Base-by-base conservation (phyloP, 2,113 vertebrate species). In the Procavia capensis region DNA sequence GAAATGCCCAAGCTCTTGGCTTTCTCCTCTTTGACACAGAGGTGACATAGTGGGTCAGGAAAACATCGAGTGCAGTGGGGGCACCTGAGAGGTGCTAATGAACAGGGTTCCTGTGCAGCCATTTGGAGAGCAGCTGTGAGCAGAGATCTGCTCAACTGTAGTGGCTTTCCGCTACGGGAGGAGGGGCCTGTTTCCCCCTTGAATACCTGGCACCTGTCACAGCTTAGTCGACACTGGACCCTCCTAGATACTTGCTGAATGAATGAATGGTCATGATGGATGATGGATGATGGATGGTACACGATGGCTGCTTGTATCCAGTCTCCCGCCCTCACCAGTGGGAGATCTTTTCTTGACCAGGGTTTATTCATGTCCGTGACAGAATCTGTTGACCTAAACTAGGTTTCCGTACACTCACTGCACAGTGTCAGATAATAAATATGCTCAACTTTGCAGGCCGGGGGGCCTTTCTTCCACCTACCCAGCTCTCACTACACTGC, bases 301-400 rank as follows among this genome's bases (percentile, higher is more conserved):
- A 7, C 16, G 43, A 7, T 0, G 16, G 8, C 1, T 2, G 0
- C 88, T 74, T 25, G 34, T 3, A 0, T 25, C 1, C 17, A 0
- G 9, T 39, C 24, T 70, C 17, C 19, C 7, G 14, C 5, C 43
- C n/a, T 1, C 5, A 11, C 0, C 0, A n/a, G 34, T 43, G 16
- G 47, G 31, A 24, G 20, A 36, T 39, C n/a, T 34, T 36, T 10
- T 74, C n/a, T 57, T 17, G 31, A 88, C 43, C 82, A 14, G 10
- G 27, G 19, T 47, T 47, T 36, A 57, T 43, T 74, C 31, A 3
- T 4, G 17, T 11, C 76, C 59, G 27, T 34, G 59, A 27, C 31
- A 6, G 41, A 29, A 6, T 29, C 45, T 74, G 39, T 68, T 22
- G 63, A 9, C 22, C 20, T 61, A 63, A 76, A 24, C 41, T 8